Evolutionary conservation across 1,140 invertebrate genomes (phyloP).

Genomic region (Delia radicum): DNA sequence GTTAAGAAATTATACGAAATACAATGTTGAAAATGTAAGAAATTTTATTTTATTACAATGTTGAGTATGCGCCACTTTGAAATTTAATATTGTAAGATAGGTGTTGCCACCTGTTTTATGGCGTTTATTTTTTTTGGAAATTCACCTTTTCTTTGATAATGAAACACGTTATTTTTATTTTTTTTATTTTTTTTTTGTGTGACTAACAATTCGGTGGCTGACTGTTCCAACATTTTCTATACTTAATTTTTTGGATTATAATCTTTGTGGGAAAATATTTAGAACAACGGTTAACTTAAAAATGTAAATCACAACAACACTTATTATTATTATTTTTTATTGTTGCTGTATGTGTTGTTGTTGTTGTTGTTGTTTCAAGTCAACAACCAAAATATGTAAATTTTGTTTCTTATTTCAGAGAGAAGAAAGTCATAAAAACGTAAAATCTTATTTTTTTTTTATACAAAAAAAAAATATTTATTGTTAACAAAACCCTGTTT

Average conservation of each 20-base stretch:
- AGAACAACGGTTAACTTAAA: not conserved
- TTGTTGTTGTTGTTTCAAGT: not conserved
- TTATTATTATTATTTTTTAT: too few species aligned
- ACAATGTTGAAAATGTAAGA: too few species aligned
- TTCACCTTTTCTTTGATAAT: not conserved
- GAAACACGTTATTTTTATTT: too few species aligned
- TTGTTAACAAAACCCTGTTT: not conserved
- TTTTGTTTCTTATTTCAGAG: not conserved
- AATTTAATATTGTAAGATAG: not conserved
- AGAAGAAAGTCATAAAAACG: slow-evolving; percentile 20
- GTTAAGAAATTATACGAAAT: too few species aligned
- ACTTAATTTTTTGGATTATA: not conserved
- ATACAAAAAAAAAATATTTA: not conserved
- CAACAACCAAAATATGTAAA: slow-evolving; percentile 18
- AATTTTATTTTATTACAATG: too few species aligned
- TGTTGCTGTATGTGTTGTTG: too few species aligned
- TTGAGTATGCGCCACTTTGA: not conserved
- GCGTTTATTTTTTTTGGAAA: not conserved
- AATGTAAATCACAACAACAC: not conserved
- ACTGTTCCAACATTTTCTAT: not conserved
- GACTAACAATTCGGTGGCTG: not conserved
- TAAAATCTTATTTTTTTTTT: too few species aligned
- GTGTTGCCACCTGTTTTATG: not conserved
- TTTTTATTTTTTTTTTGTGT: too few species aligned
- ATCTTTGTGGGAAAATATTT: slow-evolving; percentile 17